Evolutionary conservation across 2,888 invertebrate species (phyloP), one percentile per base, ranked within the genome.

Genomic region (Drosophila mimica): DNA sequence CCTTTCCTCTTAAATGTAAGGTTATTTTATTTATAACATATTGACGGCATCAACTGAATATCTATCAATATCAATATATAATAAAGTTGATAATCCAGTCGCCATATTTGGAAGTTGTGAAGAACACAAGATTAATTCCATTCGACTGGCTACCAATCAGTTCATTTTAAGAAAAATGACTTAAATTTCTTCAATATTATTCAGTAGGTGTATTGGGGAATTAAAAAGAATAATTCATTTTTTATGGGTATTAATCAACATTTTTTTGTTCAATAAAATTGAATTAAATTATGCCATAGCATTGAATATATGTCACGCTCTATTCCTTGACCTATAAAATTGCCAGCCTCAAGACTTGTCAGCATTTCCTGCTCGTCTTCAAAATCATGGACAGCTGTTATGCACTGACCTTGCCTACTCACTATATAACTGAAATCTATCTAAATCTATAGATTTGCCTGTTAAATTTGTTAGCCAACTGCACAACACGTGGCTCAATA

Each of bases 401-500:
- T 60, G 7, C 43, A 65, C 57, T 79, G 78, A 78, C 78, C 78
- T 78, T 72, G 76, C 25, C 57, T 67, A 71, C 46, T 71, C 79
- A 46, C 11, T 20, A 8, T 15, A 31, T 34, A 52, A n/a, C 63
- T 20, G 30, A 48, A 59, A 36, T 56, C 43, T 36, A 64, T 43
- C 54, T 25, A 48, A 59, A 36, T 52, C 43, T 36, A 64, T 43
- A 58, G 74, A 62, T 74, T 81, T 71, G 76, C 63, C 67, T 75
- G 72, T 57, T 59, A 49, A 53, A 43, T 20, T 72, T 66, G 48
- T 53, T 36, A n/a, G 34, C 36, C 58, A 73, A 71, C 49, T 70
- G 64, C 56, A 83, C 74, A 74, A 72, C 81, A 88, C 80, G 83
- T 88, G 74, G 52, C 56, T 46, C 51, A 33, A 70, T 68, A 85